Conservation (phyloP, 2,888 invertebrate genomes). For the Tupiocoris notatus region DNA sequence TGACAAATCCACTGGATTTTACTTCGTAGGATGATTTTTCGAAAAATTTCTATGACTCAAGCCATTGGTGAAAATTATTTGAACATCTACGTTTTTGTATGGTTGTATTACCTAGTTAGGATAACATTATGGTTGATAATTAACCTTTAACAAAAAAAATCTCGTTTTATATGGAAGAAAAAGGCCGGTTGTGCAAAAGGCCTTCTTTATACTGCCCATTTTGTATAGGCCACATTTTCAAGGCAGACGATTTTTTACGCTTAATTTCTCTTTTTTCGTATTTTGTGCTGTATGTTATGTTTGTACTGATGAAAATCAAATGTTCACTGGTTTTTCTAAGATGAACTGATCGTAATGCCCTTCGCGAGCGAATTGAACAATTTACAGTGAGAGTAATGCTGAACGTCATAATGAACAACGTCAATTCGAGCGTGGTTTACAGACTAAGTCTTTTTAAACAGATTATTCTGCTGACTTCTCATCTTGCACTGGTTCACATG, state of each 20-base stretch:
- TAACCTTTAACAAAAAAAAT: not conserved
- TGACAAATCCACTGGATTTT: too few species aligned
- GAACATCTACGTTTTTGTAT: not conserved
- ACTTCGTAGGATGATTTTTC: too few species aligned
- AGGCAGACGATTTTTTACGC: slow-evolving; percentile 28
- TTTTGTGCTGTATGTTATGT: slow-evolving; percentile 11
- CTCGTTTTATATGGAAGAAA: slow-evolving; percentile 15
- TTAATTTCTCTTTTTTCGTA: slow-evolving; percentile 22
- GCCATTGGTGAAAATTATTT: not conserved
- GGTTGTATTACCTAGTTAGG: slow-evolving; percentile 11
- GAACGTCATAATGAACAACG: too few species aligned
- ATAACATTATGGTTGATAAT: not conserved
- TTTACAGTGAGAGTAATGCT: too few species aligned
- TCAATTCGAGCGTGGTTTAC: too few species aligned
- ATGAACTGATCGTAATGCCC: too few species aligned
- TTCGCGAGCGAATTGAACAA: too few species aligned
- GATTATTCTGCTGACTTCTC: too few species aligned
- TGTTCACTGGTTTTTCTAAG: not conserved
- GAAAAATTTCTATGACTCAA: too few species aligned
- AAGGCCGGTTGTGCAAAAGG: slow-evolving; percentile 46
- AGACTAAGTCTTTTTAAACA: too few species aligned
- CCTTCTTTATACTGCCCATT: slow-evolving; percentile 14
- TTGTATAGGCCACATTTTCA: slow-evolving; percentile 29
- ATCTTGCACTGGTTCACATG: too few species aligned
- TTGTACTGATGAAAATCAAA: not conserved